Evolutionary conservation across 2,797 vertebrate species (phyloP), one percentile per base, ranked within the genome.

Genomic region (Dermochelys coriacea): DNA sequence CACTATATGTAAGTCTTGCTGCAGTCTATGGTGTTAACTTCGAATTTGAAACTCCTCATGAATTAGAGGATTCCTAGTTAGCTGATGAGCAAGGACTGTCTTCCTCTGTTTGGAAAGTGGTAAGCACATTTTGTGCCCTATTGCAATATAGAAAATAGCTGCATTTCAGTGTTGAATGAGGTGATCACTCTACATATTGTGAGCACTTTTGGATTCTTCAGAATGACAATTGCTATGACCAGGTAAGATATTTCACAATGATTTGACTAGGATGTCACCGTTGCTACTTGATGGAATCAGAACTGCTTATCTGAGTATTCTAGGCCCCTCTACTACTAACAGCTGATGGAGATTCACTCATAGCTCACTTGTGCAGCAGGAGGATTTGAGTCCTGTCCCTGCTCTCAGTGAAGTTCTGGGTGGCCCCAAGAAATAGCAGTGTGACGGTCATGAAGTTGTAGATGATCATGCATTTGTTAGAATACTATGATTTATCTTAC

Each of bases 1-100:
- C 6, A 18, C 8, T 91, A 5, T 7, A 77, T 78, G 3, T 71
- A 88, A 93, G n/a, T 47, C 34, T 91, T 71, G 1, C 50, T 90
- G 86, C 61, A 19, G 21, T 64, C 45, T 1, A 0, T 3, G 1
- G 6, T 71, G 68, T 41, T 71, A 41, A 25, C 68, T 71, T 68
- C 94, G 80, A 29, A 10, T 95, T 94, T 4, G 54, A 41, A 78
- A 47, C 74, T 47, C 74, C 57, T 18, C 80, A 82, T 31, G 89
- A 84, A 51, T 0, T 0, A 14, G 82, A 19, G 37, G 93, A 90
- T 61, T 78, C 3, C 16, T 55, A 54, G 50, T 10, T 21, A 86
- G 27, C 25, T 7, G 90, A 16, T 23, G 45, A 77, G 23, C 11
- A 91, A 2, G 6, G 7, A 2, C 16, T 75, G n/a, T 54, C 86